Base-by-base conservation (phyloP, 2,888 invertebrate genomes). In the Eustalomyia histrio region DNA sequence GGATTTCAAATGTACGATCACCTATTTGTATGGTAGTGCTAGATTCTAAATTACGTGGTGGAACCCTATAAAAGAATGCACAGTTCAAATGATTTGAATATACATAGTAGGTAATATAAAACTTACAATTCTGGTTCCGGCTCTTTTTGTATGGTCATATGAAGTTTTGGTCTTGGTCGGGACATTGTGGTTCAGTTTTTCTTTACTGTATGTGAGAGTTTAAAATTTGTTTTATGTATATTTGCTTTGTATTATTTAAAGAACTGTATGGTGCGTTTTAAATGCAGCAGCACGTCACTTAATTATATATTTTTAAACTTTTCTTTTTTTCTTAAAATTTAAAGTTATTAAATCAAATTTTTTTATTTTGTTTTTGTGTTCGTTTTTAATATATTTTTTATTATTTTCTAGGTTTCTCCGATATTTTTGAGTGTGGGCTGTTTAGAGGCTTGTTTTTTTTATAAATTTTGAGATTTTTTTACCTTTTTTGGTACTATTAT, bases 11-110 rank as follows among this genome's bases (percentile, higher is more conserved):
- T 55, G 95, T 96, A 87, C 93, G 94, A 71, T 96, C 96, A 71
- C 93, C 96, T 83, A 97, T 96, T 80, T 96, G 97, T 84, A 97
- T 97, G 61, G 96, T 97, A 9, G 97, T 96, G 84, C 95, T 93
- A 87, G 95, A 96, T 88, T 97, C 97, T 86, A 97, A 91, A 90
- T 97, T 97, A 65, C 96, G 93, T 83, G 97, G 97, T 21, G 96
- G 95, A 21, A 94, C 87, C 57, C 90, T 90, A 69, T 14, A 83
- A 65, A 72, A 80, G 76, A 71, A 80, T 68, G 5, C 24, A 24
- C 24, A 24, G 5, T 24, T 6, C 7, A 43, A n/a, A 10, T n/a
- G 16, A 14, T 18, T 55, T 10, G 53, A 9, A 47, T 61, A 43
- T n/a, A n/a, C n/a, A n/a, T 58, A 64, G 18, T 52, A 52, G 16